These are phyloP conservation scores for Micrastur ruficollis DNA, from an alignment of 2,797 vertebrate species.

Conservation along the genomic window DNA sequence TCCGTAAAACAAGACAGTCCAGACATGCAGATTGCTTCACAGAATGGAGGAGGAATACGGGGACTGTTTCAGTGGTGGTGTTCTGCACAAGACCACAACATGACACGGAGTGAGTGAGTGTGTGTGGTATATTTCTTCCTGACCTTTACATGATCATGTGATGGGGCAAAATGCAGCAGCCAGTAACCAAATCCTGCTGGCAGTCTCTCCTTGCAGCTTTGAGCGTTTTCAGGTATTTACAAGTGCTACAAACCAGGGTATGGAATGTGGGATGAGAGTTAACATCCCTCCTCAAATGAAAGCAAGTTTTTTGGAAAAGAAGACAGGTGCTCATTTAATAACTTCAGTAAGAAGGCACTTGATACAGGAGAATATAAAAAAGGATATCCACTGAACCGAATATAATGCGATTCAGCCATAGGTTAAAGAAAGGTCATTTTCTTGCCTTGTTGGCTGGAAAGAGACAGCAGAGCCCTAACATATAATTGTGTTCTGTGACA, in stretches of 20 bases:
- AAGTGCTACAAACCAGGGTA: background rate
- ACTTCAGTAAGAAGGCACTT: background rate
- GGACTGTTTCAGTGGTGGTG: rapidly evolving
- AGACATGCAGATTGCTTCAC: background rate
- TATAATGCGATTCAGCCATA: constrained; percentile 24
- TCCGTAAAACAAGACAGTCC: background rate
- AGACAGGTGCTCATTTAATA: background rate
- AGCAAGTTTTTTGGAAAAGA: background rate
- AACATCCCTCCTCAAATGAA: background rate
- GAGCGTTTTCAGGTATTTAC: background rate
- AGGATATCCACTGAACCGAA: background rate
- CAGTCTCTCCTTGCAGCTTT: background rate
- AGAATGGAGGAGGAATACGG: background rate
- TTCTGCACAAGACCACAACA: background rate
- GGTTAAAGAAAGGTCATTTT: constrained; percentile 55
- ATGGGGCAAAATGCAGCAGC: background rate
- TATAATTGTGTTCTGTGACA: constrained; percentile 37
- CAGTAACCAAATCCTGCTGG: background rate
- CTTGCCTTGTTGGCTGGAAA: constrained; percentile 49
- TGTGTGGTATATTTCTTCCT: background rate
- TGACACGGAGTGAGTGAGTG: rapidly evolving
- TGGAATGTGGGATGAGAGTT: background rate
- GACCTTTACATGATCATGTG: background rate
- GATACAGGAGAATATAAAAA: background rate
- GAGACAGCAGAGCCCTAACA: constrained; percentile 3